These are phyloP conservation scores for Myzus persicae DNA, from an alignment of 1,140 invertebrate genomes.

Conservation along the genomic window DNA sequence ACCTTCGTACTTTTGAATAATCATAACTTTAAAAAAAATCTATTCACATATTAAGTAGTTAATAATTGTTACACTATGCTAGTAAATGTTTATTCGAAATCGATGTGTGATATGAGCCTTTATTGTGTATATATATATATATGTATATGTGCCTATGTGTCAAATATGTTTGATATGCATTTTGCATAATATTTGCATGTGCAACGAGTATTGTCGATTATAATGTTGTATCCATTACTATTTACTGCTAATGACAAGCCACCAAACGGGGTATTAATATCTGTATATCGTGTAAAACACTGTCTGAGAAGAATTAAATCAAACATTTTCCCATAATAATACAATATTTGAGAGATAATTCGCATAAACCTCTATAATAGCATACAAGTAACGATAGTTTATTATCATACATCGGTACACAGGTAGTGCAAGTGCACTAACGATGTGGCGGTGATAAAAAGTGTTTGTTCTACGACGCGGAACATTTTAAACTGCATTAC, in stretches of 20 bases:
- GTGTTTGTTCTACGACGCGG: background rate
- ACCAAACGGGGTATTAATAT: background rate
- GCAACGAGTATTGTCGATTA: background rate
- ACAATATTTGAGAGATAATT: background rate
- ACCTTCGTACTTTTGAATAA: too few relatives aligned
- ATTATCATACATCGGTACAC: background rate
- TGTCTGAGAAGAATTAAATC: background rate
- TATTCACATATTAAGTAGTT: too few relatives aligned
- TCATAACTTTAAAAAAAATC: too few relatives aligned
- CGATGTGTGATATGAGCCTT: background rate
- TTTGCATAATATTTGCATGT: background rate
- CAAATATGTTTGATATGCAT: background rate
- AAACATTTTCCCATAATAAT: background rate
- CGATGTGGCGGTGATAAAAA: background rate
- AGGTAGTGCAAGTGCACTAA: background rate
- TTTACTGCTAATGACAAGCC: background rate
- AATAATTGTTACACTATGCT: too few relatives aligned
- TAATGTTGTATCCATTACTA: background rate
- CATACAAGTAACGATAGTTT: background rate
- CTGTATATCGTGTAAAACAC: background rate
- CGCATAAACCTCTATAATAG: background rate
- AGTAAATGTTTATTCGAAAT: background rate
- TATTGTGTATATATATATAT: too few relatives aligned
- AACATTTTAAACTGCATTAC: background rate
- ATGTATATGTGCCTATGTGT: background rate